Evolutionary conservation across 2,797 vertebrate genomes (phyloP).

Genomic region (Eutrigla gurnardus): DNA sequence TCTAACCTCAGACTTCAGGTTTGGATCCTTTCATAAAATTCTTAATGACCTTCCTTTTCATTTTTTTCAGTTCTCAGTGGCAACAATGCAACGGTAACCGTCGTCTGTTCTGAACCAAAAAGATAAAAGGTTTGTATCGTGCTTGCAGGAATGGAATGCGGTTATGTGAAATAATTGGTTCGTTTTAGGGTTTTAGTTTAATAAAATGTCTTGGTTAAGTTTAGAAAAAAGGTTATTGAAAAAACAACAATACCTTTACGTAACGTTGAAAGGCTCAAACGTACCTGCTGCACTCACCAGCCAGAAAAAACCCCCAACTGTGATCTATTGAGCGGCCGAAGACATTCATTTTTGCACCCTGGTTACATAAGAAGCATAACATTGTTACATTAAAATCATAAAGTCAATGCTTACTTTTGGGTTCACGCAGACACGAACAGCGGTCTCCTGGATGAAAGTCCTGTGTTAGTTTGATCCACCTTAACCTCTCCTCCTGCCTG

Average conservation of each 20-base stretch:
- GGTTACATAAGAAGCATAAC: neutral
- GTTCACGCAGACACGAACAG: neutral
- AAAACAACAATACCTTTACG: too few relatives aligned
- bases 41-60: neutral
- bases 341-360: too few relatives aligned
- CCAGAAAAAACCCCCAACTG: neutral
- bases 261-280: too few relatives aligned
- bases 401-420: neutral
- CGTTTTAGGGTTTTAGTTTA: too few relatives aligned
- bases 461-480: neutral
- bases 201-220: too few relatives aligned
- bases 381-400: neutral
- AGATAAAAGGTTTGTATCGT: neutral
- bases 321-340: neutral
- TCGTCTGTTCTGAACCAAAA: too few relatives aligned
- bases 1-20: constrained; percentile 22
- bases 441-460: neutral
- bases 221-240: too few relatives aligned
- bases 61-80: neutral
- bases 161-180: neutral
- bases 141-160: neutral
- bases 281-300: too few relatives aligned
- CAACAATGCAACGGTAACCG: neutral
- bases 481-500: too few relatives aligned
- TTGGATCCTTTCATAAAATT: constrained; percentile 12